Evolutionary conservation across 2,888 invertebrate genomes (phyloP).

Genomic region (Coremacera marginata): DNA sequence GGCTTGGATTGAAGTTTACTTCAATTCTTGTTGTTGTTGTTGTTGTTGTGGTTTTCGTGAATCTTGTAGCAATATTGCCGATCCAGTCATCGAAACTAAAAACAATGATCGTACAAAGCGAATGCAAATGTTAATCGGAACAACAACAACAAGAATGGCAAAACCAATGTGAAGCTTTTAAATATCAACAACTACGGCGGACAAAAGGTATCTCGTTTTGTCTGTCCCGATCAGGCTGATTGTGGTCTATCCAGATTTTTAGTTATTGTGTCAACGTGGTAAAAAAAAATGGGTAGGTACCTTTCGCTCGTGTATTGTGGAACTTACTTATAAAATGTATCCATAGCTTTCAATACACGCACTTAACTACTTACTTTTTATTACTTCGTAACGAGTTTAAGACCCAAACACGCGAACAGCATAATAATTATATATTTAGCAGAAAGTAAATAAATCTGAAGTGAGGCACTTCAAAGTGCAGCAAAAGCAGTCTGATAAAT

Average conservation of each 20-base stretch:
- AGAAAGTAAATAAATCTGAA: not conserved
- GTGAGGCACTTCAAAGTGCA: not conserved
- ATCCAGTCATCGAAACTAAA: constrained; percentile 37
- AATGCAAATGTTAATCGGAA: constrained; percentile 55
- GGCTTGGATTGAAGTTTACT: constrained; percentile 41
- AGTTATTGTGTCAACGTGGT: constrained; percentile 22
- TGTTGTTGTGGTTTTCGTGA: constrained; percentile 21
- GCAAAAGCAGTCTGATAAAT: not conserved
- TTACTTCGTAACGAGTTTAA: constrained; percentile 11
- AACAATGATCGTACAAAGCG: constrained; percentile 37
- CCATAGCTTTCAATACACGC: not conserved
- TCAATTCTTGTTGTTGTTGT: constrained; percentile 39
- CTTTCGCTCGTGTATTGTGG: constrained; percentile 11
- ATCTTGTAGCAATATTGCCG: constrained; percentile 28
- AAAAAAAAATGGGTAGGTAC: constrained; percentile 27
- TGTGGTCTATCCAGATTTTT: constrained; percentile 9
- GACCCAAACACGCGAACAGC: constrained; percentile 6
- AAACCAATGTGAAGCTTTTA: constrained; percentile 16
- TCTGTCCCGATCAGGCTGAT: not conserved
- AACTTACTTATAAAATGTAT: not conserved
- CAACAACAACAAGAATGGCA: constrained; percentile 32
- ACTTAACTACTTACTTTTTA: not conserved
- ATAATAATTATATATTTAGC: not conserved
- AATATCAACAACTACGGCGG: constrained; percentile 22
- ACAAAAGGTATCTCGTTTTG: constrained; percentile 19